Conservation (phyloP, 2,797 vertebrate species). For the Cottoperca gobio region DNA sequence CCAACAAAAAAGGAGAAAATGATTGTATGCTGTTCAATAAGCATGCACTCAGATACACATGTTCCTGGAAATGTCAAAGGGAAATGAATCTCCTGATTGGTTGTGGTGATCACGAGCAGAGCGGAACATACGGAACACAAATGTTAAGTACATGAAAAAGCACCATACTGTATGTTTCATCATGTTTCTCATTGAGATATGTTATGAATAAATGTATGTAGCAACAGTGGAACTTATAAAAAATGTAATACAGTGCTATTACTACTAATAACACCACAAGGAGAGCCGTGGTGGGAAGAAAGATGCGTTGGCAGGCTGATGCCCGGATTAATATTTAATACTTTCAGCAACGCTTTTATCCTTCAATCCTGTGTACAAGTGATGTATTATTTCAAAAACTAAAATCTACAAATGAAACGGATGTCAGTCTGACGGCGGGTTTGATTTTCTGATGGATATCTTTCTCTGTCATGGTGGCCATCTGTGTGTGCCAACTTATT, state of each 20-base stretch:
- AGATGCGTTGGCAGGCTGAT: conserved; percentile 25
- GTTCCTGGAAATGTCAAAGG: conserved; percentile 54
- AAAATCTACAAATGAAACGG: conserved; percentile 19
- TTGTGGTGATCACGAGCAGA: conserved; percentile 9
- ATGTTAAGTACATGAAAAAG: conserved; percentile 15
- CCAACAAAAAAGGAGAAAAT: conserved; percentile 34
- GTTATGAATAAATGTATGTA: conserved; percentile 49
- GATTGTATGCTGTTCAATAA: conserved; percentile 28
- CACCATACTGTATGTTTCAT: conserved; percentile 50
- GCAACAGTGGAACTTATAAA: conserved; percentile 33
- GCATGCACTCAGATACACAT: conserved; percentile 28
- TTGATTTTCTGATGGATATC: conserved; percentile 28
- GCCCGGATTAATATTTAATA: conserved; percentile 41
- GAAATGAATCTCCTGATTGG: conserved; percentile 40
- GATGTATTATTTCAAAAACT: conserved; percentile 18
- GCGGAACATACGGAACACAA: not conserved
- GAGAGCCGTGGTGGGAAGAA: conserved; percentile 11
- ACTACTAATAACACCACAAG: conserved; percentile 51
- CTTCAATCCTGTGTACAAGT: conserved; percentile 24
- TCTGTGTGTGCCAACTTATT: conserved; percentile 26
- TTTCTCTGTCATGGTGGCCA: not conserved
- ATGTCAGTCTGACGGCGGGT: not conserved
- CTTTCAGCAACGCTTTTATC: conserved; percentile 32
- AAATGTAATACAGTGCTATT: conserved; percentile 38
- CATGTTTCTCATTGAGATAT: conserved; percentile 43